A percentile compares a stretch with the other conserved stretches of the same genome.
Evolutionary conservation across 2,113 vertebrate genomes (phyloP).

Genomic region (Salvator merianae): DNA sequence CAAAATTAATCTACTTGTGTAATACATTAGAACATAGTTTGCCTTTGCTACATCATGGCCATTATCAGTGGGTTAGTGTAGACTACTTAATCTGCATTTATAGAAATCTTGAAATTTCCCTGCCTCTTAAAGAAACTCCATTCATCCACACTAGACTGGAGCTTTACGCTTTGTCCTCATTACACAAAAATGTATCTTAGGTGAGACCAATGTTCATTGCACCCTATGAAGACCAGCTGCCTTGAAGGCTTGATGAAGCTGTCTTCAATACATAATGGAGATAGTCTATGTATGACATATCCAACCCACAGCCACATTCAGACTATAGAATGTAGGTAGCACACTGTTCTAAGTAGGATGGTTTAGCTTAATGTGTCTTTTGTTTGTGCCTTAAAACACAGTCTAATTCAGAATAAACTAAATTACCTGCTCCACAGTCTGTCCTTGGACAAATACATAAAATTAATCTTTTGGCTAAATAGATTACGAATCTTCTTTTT

Average conservation of each 20-base stretch:
- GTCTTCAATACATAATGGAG: not conserved
- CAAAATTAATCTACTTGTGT: too few relatives aligned
- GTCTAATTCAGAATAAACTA: not conserved
- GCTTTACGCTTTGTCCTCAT: not conserved
- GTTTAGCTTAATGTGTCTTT: not conserved
- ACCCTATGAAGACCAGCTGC: too few relatives aligned
- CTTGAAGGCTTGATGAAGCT: too few relatives aligned
- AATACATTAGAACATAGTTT: too few relatives aligned
- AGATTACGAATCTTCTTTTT: conserved; percentile 21
- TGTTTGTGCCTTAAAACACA: conserved; percentile 3
- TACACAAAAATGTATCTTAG: too few relatives aligned
- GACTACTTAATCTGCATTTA: not conserved
- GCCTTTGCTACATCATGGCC: too few relatives aligned
- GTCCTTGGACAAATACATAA: not conserved
- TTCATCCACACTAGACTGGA: not conserved
- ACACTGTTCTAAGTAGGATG: not conserved
- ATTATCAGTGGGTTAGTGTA: too few relatives aligned
- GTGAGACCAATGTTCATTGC: too few relatives aligned
- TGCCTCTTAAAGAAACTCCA: too few relatives aligned
- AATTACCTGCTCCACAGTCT: not conserved
- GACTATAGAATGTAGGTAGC: not conserved
- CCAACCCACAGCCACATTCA: not conserved
- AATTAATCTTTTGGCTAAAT: conserved; percentile 22
- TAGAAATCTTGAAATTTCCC: not conserved
- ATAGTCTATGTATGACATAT: too few relatives aligned